A percentile compares a stretch with the other conserved stretches of the same genome.
Conservation (phyloP, 1,140 invertebrate genomes). For the Zelostemma sp. region DNA sequence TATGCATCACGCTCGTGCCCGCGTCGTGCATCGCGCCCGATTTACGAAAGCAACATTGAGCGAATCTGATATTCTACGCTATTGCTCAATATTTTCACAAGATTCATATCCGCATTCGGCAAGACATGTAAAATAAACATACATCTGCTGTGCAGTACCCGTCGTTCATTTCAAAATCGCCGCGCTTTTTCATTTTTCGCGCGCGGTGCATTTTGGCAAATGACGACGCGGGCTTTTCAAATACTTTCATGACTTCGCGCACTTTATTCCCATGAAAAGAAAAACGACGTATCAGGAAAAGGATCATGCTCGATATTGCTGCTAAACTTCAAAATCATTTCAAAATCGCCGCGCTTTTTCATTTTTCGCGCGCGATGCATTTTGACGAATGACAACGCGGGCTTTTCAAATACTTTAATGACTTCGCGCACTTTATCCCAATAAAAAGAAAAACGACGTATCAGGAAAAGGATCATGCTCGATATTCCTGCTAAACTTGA, state of each 20-base stretch:
- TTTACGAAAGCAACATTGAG: constrained; percentile 46
- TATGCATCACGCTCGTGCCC: constrained; percentile 47
- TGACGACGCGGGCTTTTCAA: background rate
- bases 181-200: too few relatives aligned
- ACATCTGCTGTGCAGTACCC: background rate
- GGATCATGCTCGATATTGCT: too few relatives aligned
- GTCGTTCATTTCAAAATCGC: too few relatives aligned
- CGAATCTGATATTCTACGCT: constrained; percentile 44
- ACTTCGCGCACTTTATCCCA: background rate
- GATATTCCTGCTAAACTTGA: background rate
- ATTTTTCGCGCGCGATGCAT: too few relatives aligned
- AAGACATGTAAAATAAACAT: constrained; percentile 17
- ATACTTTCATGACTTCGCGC: background rate
- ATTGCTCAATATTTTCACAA: constrained; percentile 51
- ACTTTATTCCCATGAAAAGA: too few relatives aligned
- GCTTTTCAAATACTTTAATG: background rate
- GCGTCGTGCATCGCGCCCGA: constrained; percentile 43
- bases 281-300: too few relatives aligned
- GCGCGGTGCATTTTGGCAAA: too few relatives aligned
- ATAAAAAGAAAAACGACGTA: too few relatives aligned
- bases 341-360: too few relatives aligned
- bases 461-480: too few relatives aligned
- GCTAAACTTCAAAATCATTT: background rate
- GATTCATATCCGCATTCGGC: constrained; percentile 47
- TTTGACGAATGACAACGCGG: background rate